Percentiles rank a stretch among this genome's conserved stretches.
Conservation (phyloP, 1,140 invertebrate species). For the Pseudomyrmex dendroicus region DNA sequence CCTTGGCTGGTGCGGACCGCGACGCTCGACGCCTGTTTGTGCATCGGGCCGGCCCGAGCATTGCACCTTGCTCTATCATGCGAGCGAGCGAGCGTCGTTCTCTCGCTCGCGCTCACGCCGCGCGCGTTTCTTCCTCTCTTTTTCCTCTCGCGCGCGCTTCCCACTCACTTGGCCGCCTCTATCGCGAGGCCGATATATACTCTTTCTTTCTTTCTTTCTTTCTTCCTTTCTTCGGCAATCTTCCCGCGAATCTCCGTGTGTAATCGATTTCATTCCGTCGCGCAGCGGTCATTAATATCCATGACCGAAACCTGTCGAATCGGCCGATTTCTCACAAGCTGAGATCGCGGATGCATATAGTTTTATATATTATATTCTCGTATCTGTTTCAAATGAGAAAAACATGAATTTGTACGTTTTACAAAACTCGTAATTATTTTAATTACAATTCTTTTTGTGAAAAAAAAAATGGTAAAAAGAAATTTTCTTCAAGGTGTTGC, state of each 20-base stretch:
- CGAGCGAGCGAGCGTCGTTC: slow-evolving; percentile 59
- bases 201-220: slow-evolving; percentile 7
- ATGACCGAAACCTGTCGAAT: no score
- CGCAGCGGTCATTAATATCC: no score
- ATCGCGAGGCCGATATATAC: not conserved
- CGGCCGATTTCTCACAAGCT: not conserved
- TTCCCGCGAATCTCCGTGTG: slow-evolving; percentile 12
- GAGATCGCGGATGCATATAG: not conserved
- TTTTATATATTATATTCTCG: not conserved
- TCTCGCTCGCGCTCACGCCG: slow-evolving; percentile 19
- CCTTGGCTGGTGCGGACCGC: slow-evolving; percentile 82
- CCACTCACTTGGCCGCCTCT: not conserved
- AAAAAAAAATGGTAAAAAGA: no score
- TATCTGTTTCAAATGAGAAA: not conserved
- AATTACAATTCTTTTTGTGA: not conserved
- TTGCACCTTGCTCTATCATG: slow-evolving; percentile 84
- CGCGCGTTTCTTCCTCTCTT: not conserved
- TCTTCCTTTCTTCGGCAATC: not conserved
- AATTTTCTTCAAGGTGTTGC: not conserved
- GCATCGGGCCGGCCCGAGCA: slow-evolving; percentile 81
- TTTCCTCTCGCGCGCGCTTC: no score
- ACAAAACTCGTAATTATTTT: not conserved
- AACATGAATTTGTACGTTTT: not conserved
- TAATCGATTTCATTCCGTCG: slow-evolving; percentile 26
- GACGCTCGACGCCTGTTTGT: slow-evolving; percentile 81